phyloP scores from a whole-genome alignment of 2,888 invertebrate genomes.

The Leptinotarsa rubiginosa region DNA sequence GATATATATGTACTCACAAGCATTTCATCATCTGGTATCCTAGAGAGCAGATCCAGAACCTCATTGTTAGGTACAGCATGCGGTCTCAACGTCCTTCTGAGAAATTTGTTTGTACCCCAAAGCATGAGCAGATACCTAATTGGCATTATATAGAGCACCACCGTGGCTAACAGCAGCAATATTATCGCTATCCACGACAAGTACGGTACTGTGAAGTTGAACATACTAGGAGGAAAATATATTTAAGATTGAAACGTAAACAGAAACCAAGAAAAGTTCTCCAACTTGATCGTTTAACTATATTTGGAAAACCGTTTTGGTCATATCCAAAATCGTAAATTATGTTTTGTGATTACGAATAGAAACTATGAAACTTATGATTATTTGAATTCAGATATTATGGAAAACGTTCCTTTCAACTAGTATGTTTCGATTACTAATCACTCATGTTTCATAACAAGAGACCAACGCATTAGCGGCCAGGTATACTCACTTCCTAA shows the following conservation, averaged over 20 bases:
- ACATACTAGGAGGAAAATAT: conserved; percentile 74
- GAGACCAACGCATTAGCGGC: conserved; percentile 9
- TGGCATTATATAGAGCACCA: conserved; percentile 90
- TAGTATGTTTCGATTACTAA: too few species aligned
- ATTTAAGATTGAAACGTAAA: too few species aligned
- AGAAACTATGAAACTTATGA: too few species aligned
- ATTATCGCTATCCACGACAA: conserved; percentile 92
- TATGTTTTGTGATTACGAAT: too few species aligned
- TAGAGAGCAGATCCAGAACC: conserved; percentile 90
- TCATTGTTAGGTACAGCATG: conserved; percentile 98
- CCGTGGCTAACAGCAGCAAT: conserved; percentile 77
- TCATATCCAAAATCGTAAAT: too few species aligned
- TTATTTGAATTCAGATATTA: too few species aligned
- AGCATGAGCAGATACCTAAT: conserved; percentile 88
- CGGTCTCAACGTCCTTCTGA: conserved; percentile 90
- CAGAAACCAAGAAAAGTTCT: too few species aligned
- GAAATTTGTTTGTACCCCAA: conserved; percentile 96
- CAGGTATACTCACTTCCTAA: conserved; percentile 85
- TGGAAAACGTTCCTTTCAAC: too few species aligned
- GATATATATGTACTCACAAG: conserved; percentile 73
- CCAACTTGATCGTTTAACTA: too few species aligned
- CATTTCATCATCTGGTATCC: conserved; percentile 94
- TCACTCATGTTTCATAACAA: background rate
- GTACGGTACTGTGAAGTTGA: conserved; percentile 97
- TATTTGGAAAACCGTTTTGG: too few species aligned